Conservation (phyloP, 2,888 invertebrate species). For the Dasysyrphus tricinctus region DNA sequence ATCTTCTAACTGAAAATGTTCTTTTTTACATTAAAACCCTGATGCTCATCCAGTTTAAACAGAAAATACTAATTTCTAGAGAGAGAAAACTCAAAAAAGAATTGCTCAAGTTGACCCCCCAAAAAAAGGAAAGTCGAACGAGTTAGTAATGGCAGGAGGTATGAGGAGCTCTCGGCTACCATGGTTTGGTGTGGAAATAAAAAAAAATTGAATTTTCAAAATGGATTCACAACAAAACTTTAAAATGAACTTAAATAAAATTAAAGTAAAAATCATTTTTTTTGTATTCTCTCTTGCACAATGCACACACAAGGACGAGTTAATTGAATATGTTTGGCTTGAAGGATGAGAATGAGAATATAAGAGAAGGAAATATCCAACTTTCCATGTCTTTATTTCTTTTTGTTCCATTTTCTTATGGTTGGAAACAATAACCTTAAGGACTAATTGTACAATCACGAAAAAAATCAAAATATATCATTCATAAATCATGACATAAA, state of each 20-base stretch:
- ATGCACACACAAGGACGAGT: slow-evolving; percentile 36
- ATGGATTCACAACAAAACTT: slow-evolving; percentile 60
- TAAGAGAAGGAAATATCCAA: slow-evolving; percentile 4
- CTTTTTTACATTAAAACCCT: slow-evolving; percentile 24
- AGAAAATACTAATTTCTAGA: slow-evolving; percentile 2
- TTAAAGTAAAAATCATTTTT: slow-evolving; percentile 33
- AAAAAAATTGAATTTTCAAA: slow-evolving; percentile 32
- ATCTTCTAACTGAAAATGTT: neutral
- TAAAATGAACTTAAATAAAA: slow-evolving; percentile 53
- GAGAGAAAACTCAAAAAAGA: slow-evolving; percentile 11
- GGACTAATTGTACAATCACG: neutral
- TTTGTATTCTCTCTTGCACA: neutral
- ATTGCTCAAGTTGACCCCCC: slow-evolving; percentile 52
- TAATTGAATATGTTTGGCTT: slow-evolving; percentile 58
- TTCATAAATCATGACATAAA: neutral
- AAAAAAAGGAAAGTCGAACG: slow-evolving; percentile 45
- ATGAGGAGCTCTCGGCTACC: slow-evolving; percentile 31
- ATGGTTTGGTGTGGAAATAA: slow-evolving; percentile 27
- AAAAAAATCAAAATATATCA: neutral
- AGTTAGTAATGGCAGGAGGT: slow-evolving; percentile 21
- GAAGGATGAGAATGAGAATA: neutral
- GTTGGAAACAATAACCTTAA: neutral
- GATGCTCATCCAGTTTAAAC: slow-evolving; percentile 19
- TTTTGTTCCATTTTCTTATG: neutral
- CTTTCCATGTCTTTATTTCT: slow-evolving; percentile 40